Evolutionary conservation across 2,888 invertebrate genomes (phyloP).

Genomic region (Cataglyphis livida): DNA sequence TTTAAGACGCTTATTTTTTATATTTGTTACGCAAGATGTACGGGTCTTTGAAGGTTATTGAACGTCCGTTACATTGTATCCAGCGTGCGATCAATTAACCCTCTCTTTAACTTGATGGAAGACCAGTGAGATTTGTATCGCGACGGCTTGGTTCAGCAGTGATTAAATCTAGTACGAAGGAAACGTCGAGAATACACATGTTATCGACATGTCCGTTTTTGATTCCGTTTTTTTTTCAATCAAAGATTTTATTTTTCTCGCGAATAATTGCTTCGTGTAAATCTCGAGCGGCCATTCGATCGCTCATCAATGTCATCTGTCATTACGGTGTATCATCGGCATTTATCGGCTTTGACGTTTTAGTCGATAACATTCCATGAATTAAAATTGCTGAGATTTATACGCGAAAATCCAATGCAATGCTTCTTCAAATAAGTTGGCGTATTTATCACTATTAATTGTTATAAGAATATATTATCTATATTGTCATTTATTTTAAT

Average conservation of each 20-base stretch:
- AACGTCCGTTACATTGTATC: constrained; percentile 6
- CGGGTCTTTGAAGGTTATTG: constrained; percentile 23
- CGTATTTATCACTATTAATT: neutral
- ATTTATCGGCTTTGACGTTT: constrained; percentile 46
- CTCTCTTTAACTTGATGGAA: constrained; percentile 29
- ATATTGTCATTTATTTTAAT: neutral
- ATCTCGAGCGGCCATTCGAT: constrained; percentile 54
- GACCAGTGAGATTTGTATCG: constrained; percentile 36
- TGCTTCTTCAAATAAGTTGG: constrained; percentile 28
- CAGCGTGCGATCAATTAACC: constrained; percentile 37
- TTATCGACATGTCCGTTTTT: constrained; percentile 49
- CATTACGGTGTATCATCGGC: constrained; percentile 44
- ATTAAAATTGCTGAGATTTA: constrained; percentile 48
- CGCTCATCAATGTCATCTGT: constrained; percentile 56
- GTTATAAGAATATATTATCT: neutral
- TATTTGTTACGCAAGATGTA: constrained; percentile 22
- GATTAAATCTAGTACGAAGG: constrained; percentile 48
- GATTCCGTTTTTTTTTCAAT: constrained; percentile 24
- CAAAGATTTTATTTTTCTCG: constrained; percentile 52
- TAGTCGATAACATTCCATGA: constrained; percentile 50
- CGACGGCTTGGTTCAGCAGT: constrained; percentile 24
- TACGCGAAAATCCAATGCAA: neutral
- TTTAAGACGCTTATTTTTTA: constrained; percentile 17
- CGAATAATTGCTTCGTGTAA: constrained; percentile 56
- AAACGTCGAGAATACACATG: constrained; percentile 43